Conservation (phyloP, 2,113 vertebrate genomes). For the Cochlearius cochlearius region DNA sequence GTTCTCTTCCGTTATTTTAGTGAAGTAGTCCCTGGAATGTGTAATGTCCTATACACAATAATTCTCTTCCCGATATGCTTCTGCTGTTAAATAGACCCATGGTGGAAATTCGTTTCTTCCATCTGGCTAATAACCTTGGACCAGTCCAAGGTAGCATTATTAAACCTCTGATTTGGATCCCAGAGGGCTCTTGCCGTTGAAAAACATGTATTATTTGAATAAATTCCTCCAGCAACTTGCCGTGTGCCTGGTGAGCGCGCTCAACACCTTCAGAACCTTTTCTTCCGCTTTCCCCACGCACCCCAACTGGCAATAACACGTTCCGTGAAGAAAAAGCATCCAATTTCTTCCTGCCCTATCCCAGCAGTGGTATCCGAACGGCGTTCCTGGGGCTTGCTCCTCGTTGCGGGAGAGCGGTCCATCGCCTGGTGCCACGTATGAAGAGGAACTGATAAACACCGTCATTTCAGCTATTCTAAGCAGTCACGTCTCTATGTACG, state of each 20-base stretch:
- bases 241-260: accelerated
- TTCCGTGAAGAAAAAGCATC: background rate
- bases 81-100: background rate
- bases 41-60: background rate
- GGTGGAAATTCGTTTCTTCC: background rate
- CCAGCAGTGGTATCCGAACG: background rate
- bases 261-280: background rate
- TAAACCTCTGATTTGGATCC: background rate
- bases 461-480: background rate
- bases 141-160: background rate
- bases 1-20: background rate
- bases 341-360: background rate
- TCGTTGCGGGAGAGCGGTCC: accelerated
- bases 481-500: background rate
- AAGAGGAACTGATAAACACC: background rate
- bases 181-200: background rate
- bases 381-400: background rate
- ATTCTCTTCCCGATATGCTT: background rate
- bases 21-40: background rate
- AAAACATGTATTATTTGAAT: background rate
- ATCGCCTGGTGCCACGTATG: background rate
- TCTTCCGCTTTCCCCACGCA: background rate
- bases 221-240: background rate
- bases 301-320: background rate
- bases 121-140: background rate